Conservation (phyloP, 1,140 invertebrate genomes). For the Antheraea pernyi region DNA sequence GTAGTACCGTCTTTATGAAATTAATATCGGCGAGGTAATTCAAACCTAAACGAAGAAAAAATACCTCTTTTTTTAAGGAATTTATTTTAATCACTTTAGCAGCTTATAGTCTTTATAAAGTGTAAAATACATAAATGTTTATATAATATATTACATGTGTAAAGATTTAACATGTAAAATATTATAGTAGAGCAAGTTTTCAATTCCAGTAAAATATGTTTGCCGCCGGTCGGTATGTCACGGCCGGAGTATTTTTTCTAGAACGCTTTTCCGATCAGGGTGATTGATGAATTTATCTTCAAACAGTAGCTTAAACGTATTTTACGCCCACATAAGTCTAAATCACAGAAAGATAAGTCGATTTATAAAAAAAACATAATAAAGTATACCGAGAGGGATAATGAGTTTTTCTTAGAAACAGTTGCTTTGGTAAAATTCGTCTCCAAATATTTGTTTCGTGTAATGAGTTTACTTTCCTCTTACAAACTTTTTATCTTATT, state of each 20-base stretch:
- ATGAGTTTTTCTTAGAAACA: neutral
- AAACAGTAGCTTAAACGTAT: neutral
- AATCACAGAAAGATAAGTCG: neutral
- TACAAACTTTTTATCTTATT: neutral
- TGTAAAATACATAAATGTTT: neutral
- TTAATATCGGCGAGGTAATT: too few species aligned
- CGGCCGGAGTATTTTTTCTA: neutral
- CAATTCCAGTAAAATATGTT: neutral
- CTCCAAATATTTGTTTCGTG: neutral
- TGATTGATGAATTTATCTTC: constrained; percentile 3
- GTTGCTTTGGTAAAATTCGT: neutral
- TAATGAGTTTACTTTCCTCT: constrained; percentile 4
- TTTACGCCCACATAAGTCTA: neutral
- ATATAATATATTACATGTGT: neutral
- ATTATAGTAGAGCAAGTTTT: neutral
- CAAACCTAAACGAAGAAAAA: too few species aligned
- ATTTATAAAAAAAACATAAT: constrained; percentile 3
- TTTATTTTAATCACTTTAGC: too few species aligned
- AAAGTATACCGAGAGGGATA: neutral
- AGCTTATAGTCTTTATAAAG: too few species aligned
- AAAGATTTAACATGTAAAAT: neutral
- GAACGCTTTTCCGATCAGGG: neutral
- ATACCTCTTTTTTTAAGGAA: too few species aligned
- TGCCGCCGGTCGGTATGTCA: neutral
- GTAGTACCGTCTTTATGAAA: too few species aligned